Percentiles rank a stretch among this genome's conserved stretches.
Conservation (phyloP, 2,888 invertebrate genomes). For the Chloroclystis v-ata region DNA sequence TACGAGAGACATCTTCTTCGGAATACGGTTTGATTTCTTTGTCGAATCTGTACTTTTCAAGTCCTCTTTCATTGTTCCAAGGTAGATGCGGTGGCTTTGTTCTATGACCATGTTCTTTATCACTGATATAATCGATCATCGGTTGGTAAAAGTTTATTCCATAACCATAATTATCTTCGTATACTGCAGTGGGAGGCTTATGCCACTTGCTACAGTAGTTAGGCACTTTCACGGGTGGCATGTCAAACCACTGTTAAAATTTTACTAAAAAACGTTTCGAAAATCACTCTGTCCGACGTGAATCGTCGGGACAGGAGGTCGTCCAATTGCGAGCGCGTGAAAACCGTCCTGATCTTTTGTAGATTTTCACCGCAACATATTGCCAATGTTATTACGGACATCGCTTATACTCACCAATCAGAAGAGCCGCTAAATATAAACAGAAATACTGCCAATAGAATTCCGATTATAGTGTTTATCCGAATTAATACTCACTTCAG, state of each 20-base stretch:
- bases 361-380: conserved; percentile 54
- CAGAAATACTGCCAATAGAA: conserved; percentile 60
- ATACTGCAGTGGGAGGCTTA: conserved; percentile 81
- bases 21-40: conserved; percentile 82
- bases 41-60: conserved; percentile 82
- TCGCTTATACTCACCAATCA: conserved; percentile 63
- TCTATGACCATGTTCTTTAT: conserved; percentile 75
- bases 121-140: conserved; percentile 90
- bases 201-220: conserved; percentile 66
- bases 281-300: conserved; percentile 34
- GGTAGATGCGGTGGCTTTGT: conserved; percentile 82
- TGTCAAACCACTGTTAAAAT: conserved; percentile 32
- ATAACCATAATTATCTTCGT: conserved; percentile 90
- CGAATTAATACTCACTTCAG: conserved; percentile 17
- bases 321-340: conserved; percentile 50
- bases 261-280: conserved; percentile 13
- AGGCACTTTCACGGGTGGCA: conserved; percentile 69
- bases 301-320: conserved; percentile 50
- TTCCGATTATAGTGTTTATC: conserved; percentile 30
- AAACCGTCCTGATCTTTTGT: conserved; percentile 60
- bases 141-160: conserved; percentile 92
- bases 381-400: conserved; percentile 59
- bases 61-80: conserved; percentile 83
- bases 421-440: conserved; percentile 60
- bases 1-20: conserved; percentile 80